Evolutionary conservation across 2,113 vertebrate species (phyloP).

Genomic region (Alethe diademata): DNA sequence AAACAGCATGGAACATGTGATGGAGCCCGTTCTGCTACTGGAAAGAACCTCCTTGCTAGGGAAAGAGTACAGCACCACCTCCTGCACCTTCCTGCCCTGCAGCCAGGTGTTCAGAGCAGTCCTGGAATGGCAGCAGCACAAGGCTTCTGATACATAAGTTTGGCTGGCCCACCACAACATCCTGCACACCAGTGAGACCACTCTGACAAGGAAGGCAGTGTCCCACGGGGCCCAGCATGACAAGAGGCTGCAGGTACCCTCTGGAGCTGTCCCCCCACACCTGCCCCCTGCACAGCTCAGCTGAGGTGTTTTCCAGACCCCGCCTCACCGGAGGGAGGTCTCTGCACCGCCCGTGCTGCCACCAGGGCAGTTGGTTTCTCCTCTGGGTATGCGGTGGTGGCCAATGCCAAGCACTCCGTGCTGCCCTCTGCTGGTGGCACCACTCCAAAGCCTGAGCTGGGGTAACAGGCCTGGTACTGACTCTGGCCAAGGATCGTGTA

Average conservation of each 20-base stretch:
- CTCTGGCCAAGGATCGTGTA: conserved; percentile 90
- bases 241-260: not conserved
- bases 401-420: conserved; percentile 64
- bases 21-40: not conserved
- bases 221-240: not conserved
- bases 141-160: rapidly evolving
- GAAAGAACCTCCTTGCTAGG: not conserved
- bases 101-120: not conserved
- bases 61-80: not conserved
- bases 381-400: conserved; percentile 72
- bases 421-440: conserved; percentile 70
- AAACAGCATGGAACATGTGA: not conserved
- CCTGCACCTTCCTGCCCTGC: not conserved
- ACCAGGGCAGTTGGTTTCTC: conserved; percentile 77
- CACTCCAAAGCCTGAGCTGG: conserved; percentile 83
- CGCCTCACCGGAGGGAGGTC: conserved; percentile 69
- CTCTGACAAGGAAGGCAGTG: not conserved
- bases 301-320: not conserved
- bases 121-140: rapidly evolving
- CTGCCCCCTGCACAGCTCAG: no score
- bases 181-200: not conserved
- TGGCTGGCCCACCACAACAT: not conserved
- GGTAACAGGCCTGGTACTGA: conserved; percentile 91
- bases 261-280: not conserved
- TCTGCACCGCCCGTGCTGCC: conserved; percentile 68